Conservation (phyloP, 2,113 vertebrate genomes). For the Patagioenas fasciata region DNA sequence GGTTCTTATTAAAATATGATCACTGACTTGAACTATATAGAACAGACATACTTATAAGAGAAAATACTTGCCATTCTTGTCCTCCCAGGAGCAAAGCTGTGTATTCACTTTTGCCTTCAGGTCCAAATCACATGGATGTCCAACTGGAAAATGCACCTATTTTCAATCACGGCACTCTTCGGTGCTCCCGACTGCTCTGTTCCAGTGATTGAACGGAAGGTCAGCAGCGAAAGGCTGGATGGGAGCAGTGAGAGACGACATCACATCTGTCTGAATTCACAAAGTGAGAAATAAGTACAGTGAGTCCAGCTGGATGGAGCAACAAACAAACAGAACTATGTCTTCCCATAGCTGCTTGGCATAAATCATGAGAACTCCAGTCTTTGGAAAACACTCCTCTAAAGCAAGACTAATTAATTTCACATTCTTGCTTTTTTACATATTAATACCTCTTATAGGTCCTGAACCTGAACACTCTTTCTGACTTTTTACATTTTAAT, state of each 20-base stretch:
- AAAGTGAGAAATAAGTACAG: neutral
- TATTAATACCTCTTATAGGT: neutral
- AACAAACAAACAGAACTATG: neutral
- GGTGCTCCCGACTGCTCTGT: neutral
- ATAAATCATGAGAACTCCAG: neutral
- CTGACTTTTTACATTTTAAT: neutral
- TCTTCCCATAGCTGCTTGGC: neutral
- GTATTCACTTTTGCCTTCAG: neutral
- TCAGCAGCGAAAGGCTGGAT: neutral
- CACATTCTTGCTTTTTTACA: neutral
- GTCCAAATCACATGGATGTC: neutral
- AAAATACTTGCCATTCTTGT: neutral
- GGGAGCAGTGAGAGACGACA: neutral
- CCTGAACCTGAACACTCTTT: neutral
- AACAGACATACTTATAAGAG: neutral
- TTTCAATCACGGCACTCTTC: neutral
- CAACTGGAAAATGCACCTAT: neutral
- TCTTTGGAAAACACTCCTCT: neutral
- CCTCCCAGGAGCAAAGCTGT: neutral
- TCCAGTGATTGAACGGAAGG: neutral
- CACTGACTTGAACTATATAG: neutral
- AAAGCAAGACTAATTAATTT: neutral
- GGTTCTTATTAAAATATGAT: neutral
- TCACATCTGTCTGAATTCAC: slow-evolving; percentile 5
- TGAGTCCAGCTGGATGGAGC: neutral